A percentile compares a stretch with the other conserved stretches of the same genome.
phyloP scores from a whole-genome alignment of 2,113 vertebrate species.

The Miniopterus natalensis region DNA sequence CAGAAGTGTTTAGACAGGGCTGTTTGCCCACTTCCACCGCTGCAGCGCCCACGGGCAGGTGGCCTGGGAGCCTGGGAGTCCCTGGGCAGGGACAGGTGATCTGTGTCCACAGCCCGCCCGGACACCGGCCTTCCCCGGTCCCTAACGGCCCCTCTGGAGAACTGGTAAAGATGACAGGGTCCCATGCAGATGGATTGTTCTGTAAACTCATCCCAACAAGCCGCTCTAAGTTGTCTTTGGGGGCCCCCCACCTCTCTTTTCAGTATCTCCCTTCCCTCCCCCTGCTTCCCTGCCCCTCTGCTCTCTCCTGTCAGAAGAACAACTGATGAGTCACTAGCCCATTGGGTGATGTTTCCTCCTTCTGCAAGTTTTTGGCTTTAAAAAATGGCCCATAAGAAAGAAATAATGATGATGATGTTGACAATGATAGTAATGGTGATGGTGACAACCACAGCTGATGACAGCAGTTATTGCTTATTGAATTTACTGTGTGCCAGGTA shows the following conservation, averaged over 20 bases:
- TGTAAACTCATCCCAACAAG: not conserved
- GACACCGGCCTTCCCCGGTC: not conserved
- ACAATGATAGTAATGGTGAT: not conserved
- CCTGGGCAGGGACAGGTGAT: not conserved
- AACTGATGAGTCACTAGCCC: slow-evolving; percentile 49
- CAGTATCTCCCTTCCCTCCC: not conserved
- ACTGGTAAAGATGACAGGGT: not conserved
- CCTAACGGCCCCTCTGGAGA: not conserved
- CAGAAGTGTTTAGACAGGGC: not conserved
- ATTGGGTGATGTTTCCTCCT: slow-evolving; percentile 28
- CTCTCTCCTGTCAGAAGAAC: slow-evolving; percentile 31
- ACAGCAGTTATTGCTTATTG: not conserved
- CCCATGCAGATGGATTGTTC: not conserved
- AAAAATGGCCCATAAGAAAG: slow-evolving; percentile 46
- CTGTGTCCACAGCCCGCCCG: not conserved
- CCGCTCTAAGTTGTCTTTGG: not conserved
- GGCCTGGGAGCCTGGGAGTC: not conserved
- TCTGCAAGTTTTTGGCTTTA: slow-evolving; percentile 48
- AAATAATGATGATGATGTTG: not conserved
- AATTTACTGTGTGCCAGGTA: not conserved
- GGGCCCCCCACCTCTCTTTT: not conserved
- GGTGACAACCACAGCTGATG: not conserved
- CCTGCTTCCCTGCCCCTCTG: not conserved
- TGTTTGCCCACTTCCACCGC: not conserved
- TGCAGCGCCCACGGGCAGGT: not conserved